A percentile compares a stretch with the other conserved stretches of the same genome.
Evolutionary conservation across 2,113 vertebrate species (phyloP).

Genomic region (Tachysurus fulvidraco): DNA sequence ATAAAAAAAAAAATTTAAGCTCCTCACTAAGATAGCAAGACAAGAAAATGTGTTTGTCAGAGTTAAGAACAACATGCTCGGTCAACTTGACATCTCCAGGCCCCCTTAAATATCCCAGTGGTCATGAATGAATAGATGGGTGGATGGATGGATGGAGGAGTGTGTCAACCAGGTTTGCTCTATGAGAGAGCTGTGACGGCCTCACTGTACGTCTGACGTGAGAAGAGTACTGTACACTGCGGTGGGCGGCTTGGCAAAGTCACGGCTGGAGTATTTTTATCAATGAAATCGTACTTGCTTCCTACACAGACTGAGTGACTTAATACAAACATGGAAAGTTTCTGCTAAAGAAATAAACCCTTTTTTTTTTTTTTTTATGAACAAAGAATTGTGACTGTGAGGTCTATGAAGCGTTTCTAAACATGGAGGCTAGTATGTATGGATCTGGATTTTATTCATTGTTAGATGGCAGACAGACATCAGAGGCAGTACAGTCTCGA

Average conservation of each 20-base stretch:
- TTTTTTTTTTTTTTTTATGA: background rate
- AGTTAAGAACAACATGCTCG: background rate
- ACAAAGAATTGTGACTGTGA: background rate
- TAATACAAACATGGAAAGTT: background rate
- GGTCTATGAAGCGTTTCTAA: background rate
- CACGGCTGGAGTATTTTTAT: slow-evolving; percentile 12
- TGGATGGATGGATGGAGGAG: background rate
- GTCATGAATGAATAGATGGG: background rate
- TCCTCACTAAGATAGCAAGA: background rate
- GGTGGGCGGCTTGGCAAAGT: slow-evolving; percentile 17
- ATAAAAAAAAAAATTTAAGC: too few relatives aligned
- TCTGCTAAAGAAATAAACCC: slow-evolving; percentile 4
- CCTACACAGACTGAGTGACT: background rate
- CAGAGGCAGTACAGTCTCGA: background rate
- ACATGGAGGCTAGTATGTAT: background rate
- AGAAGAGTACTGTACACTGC: background rate
- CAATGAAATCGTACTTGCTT: slow-evolving; percentile 9
- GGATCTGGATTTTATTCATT: background rate
- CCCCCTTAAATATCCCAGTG: slow-evolving; percentile 34
- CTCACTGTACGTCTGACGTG: slow-evolving; percentile 19
- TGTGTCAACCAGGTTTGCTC: slow-evolving; percentile 25
- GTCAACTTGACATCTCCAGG: background rate
- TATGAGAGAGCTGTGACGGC: background rate
- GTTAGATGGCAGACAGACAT: background rate
- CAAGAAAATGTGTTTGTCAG: background rate